phyloP scores from a whole-genome alignment of 2,113 vertebrate genomes.

The Acrocephalus arundinaceus region DNA sequence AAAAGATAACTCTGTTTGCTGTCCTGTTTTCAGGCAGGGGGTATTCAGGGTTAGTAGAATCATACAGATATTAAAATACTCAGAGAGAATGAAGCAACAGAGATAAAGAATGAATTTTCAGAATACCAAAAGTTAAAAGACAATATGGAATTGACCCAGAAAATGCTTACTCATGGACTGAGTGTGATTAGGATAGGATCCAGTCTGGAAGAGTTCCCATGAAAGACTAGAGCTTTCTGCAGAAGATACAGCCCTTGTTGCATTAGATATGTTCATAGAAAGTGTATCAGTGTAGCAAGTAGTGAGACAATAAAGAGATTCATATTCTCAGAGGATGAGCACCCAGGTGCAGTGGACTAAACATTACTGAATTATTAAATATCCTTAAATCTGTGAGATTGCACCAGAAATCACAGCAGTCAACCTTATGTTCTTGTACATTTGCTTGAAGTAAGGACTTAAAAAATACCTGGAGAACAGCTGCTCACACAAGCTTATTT shows the following conservation, averaged over 20 bases:
- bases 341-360: not conserved
- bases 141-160: not conserved
- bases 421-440: not conserved
- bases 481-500: not conserved
- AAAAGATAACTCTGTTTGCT: not conserved
- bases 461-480: not conserved
- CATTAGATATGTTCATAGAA: not conserved
- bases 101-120: not conserved
- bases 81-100: not conserved
- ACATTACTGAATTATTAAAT: not conserved
- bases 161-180: not conserved
- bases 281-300: not conserved
- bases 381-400: not conserved
- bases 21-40: not conserved
- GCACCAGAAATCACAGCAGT: not conserved
- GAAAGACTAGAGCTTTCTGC: not conserved
- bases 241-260: not conserved
- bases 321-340: not conserved
- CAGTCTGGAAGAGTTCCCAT: not conserved
- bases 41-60: not conserved
- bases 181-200: not conserved
- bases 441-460: not conserved
- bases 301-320: not conserved
- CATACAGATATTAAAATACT: not conserved
- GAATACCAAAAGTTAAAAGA: not conserved